Conservation (phyloP, 64 coral and sea anemone genomes). For the Stichodactyla helianthus region DNA sequence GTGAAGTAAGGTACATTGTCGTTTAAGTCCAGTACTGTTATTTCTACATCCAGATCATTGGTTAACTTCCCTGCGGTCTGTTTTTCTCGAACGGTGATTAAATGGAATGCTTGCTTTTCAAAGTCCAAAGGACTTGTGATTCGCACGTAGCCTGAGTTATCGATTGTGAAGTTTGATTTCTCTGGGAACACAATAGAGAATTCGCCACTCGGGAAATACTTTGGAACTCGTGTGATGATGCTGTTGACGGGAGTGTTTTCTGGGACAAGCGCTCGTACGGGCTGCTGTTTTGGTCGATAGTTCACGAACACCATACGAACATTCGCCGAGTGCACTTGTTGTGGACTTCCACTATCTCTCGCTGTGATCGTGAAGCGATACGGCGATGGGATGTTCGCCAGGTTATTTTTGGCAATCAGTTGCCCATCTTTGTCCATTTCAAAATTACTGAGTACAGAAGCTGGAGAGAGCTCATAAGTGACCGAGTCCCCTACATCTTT, state of each 20-base stretch:
- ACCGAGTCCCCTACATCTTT: constrained; percentile 44
- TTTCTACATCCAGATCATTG: constrained; percentile 64
- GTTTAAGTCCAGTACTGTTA: constrained; percentile 70
- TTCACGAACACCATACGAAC: constrained; percentile 68
- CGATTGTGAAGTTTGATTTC: constrained; percentile 66
- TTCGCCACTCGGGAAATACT: constrained; percentile 64
- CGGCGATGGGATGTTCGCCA: constrained; percentile 21
- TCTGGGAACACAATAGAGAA: constrained; percentile 69
- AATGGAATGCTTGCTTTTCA: constrained; percentile 43
- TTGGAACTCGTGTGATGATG: constrained; percentile 64
- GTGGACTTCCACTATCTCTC: constrained; percentile 45
- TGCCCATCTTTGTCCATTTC: constrained; percentile 46
- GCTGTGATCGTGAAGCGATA: constrained; percentile 54
- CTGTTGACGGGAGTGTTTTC: constrained; percentile 41
- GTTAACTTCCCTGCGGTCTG: constrained; percentile 36
- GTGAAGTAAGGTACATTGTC: constrained; percentile 61
- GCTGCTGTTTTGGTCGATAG: constrained; percentile 60
- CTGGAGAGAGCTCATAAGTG: constrained; percentile 36
- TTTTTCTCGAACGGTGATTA: constrained; percentile 65
- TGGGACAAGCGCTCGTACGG: constrained; percentile 60
- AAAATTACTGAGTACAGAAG: constrained; percentile 30
- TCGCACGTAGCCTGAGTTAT: constrained; percentile 54
- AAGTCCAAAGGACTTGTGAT: constrained; percentile 61
- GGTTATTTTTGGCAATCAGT: constrained; percentile 48
- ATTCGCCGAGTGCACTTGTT: constrained; percentile 11